Percentiles rank a stretch among this genome's conserved stretches.
These are phyloP conservation scores for Dasypus novemcinctus DNA, from an alignment of 2,113 vertebrate genomes.

Conservation along the genomic window DNA sequence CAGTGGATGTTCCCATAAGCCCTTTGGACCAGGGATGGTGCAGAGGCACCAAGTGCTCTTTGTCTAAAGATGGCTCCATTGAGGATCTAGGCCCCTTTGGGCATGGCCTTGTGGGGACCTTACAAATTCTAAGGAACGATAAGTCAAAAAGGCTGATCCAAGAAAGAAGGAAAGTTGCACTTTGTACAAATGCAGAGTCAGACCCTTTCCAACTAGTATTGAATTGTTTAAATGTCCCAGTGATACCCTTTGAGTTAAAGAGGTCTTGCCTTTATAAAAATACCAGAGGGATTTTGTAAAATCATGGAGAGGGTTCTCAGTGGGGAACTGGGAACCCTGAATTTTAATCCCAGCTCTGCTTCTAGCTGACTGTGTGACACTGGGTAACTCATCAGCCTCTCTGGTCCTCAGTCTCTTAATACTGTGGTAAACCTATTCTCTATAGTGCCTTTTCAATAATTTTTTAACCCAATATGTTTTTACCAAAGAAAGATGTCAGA, in stretches of 20 bases:
- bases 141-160: neutral
- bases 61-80: neutral
- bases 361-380: neutral
- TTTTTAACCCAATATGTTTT: neutral
- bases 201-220: neutral
- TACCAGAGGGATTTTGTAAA: too few relatives aligned
- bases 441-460: neutral
- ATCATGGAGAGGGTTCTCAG: neutral
- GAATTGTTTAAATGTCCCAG: neutral
- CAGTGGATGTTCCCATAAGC: neutral
- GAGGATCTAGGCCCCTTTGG: neutral
- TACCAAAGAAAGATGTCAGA: neutral
- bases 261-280: neutral
- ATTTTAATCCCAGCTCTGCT: neutral
- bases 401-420: neutral
- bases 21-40: too few relatives aligned
- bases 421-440: neutral
- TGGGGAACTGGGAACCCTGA: neutral
- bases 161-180: neutral
- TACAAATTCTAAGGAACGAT: neutral
- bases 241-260: neutral
- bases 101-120: neutral
- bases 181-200: neutral
- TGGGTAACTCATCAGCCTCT: neutral
- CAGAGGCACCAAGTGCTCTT: neutral